phyloP scores from a whole-genome alignment of 2,797 vertebrate genomes.

The Artibeus jamaicensis region DNA sequence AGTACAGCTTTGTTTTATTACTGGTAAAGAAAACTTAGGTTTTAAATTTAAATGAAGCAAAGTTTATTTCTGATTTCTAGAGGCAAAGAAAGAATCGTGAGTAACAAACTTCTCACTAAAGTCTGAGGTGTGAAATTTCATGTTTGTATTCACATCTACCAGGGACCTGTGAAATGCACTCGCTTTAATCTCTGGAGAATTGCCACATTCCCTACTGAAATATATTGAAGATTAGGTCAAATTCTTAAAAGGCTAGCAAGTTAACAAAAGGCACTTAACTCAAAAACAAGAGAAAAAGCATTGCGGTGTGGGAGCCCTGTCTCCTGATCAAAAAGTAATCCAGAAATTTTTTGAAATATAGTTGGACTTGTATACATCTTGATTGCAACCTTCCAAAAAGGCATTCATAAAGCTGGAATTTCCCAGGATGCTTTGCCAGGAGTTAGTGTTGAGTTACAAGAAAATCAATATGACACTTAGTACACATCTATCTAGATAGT shows the following conservation, averaged over 20 bases:
- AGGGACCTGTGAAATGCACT: background rate
- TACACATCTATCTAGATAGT: slow-evolving; percentile 28
- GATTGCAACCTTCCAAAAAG: slow-evolving; percentile 41
- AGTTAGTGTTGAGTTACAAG: slow-evolving; percentile 42
- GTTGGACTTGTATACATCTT: background rate
- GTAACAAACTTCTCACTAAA: background rate
- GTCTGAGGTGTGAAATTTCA: background rate
- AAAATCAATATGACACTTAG: slow-evolving; percentile 49
- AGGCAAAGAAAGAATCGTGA: background rate
- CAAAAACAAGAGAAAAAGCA: background rate
- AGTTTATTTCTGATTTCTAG: background rate
- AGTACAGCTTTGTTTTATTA: background rate
- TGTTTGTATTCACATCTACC: background rate
- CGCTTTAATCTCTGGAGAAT: background rate
- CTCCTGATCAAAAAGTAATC: slow-evolving; percentile 34
- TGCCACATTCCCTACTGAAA: background rate
- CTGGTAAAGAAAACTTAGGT: background rate
- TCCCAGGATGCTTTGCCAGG: slow-evolving; percentile 49
- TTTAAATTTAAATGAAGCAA: background rate
- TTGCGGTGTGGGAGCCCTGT: background rate
- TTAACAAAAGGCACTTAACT: background rate
- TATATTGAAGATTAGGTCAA: slow-evolving; percentile 38
- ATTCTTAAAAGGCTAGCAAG: slow-evolving; percentile 29
- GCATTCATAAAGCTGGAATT: slow-evolving; percentile 38
- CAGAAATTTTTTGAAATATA: slow-evolving; percentile 18